These are phyloP conservation scores for Nestor notabilis DNA, from an alignment of 2,113 vertebrate genomes.

Conservation along the genomic window DNA sequence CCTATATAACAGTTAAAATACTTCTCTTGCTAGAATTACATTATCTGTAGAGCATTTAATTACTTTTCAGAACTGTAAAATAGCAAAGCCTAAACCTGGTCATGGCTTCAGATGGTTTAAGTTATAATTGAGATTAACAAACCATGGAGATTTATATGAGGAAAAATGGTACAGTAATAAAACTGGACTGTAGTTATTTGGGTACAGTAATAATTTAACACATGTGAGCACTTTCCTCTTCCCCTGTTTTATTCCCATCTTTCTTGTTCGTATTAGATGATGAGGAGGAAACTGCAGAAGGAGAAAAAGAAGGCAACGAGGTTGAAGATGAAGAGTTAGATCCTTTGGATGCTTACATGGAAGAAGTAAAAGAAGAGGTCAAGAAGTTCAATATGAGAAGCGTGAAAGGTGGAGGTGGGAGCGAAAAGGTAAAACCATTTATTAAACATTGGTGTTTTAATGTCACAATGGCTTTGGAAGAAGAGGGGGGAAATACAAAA, in stretches of 20 bases:
- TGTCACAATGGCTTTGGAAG: not conserved
- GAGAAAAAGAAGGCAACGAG: slow-evolving; percentile 82
- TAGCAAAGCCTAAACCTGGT: not conserved
- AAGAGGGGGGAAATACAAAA: not conserved
- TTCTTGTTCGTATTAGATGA: slow-evolving; percentile 69
- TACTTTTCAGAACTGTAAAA: not conserved
- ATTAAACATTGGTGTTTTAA: not conserved
- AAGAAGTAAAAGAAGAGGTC: slow-evolving; percentile 98
- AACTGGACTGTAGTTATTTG: not conserved
- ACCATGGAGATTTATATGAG: not conserved
- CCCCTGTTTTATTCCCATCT: not conserved
- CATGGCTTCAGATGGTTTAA: not conserved
- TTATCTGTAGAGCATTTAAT: not conserved
- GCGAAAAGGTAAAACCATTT: slow-evolving; percentile 86
- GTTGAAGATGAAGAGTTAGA: slow-evolving; percentile 89
- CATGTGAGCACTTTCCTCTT: not conserved
- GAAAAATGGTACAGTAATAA: not conserved
- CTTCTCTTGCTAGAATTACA: not conserved
- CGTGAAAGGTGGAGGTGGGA: slow-evolving; percentile 87
- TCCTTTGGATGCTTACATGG: slow-evolving; percentile 97
- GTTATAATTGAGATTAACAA: not conserved
- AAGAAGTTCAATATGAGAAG: slow-evolving; percentile 98
- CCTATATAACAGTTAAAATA: not conserved
- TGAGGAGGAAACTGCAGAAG: slow-evolving; percentile 82
- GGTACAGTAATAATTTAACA: not conserved